Percentiles rank a stretch among this genome's conserved stretches.
Evolutionary conservation across 2,888 invertebrate genomes (phyloP).

Genomic region (Villa cingulata): DNA sequence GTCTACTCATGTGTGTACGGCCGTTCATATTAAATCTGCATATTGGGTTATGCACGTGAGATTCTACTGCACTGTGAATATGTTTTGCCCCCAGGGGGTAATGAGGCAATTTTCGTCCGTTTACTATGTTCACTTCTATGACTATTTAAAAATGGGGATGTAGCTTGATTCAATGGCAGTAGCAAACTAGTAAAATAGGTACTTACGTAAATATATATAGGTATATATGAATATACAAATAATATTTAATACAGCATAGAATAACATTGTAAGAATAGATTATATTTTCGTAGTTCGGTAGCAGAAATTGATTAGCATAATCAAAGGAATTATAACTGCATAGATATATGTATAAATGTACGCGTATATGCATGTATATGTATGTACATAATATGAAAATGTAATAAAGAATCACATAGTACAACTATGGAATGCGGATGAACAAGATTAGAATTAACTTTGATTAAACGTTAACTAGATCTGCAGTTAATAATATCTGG

Average conservation of each 20-base stretch:
- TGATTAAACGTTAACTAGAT: constrained; percentile 5
- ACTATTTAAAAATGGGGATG: constrained; percentile 1
- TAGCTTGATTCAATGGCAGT: constrained; percentile 1
- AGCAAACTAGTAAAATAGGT: neutral
- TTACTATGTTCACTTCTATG: neutral
- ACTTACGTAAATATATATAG: too few relatives aligned
- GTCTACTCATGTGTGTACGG: neutral
- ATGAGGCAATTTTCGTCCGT: constrained; percentile 1
- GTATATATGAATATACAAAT: too few relatives aligned
- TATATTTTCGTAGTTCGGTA: neutral
- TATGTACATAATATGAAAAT: too few relatives aligned
- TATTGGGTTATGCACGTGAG: neutral
- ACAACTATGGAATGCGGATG: constrained; percentile 6
- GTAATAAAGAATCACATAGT: neutral
- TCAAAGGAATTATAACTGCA: neutral
- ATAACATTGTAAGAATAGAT: too few relatives aligned
- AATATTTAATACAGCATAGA: too few relatives aligned
- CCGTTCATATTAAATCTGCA: too few relatives aligned
- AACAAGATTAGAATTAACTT: neutral
- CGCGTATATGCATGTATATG: too few relatives aligned
- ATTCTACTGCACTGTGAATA: neutral
- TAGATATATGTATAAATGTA: neutral
- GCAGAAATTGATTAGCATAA: constrained; percentile 12
- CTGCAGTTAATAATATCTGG: constrained; percentile 9
- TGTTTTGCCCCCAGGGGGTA: neutral